These are phyloP conservation scores for Platanista minor DNA, from an alignment of 2,113 vertebrate species.

Conservation along the genomic window DNA sequence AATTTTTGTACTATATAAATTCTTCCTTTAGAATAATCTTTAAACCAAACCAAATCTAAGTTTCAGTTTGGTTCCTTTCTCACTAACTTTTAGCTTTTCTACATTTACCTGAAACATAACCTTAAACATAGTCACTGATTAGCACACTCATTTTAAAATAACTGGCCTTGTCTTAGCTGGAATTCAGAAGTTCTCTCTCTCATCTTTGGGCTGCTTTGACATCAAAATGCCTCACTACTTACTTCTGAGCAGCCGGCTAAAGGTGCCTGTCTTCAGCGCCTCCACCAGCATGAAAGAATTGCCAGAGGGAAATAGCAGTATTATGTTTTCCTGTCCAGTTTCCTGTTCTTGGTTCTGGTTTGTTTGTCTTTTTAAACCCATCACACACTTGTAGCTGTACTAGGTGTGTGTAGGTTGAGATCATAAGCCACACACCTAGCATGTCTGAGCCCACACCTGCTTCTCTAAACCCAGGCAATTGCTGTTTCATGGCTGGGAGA, in stretches of 20 bases:
- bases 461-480: not conserved
- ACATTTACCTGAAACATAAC: not conserved
- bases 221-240: not conserved
- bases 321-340: not conserved
- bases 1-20: not conserved
- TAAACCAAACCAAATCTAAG: not conserved
- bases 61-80: not conserved
- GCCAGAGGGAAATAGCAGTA: not conserved
- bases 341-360: not conserved
- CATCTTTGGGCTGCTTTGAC: not conserved
- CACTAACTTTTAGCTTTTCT: not conserved
- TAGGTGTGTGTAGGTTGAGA: not conserved
- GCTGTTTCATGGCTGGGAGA: not conserved
- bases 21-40: not conserved
- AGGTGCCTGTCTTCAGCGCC: not conserved
- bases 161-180: not conserved
- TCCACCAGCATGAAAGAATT: not conserved
- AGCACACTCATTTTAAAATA: not conserved
- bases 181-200: not conserved
- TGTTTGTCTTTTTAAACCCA: not conserved
- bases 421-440: not conserved
- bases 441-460: rapidly evolving
- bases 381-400: not conserved
- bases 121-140: not conserved
- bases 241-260: not conserved